These are phyloP conservation scores for Eurosta solidaginis DNA, from an alignment of 1,140 invertebrate genomes.

Conservation along the genomic window DNA sequence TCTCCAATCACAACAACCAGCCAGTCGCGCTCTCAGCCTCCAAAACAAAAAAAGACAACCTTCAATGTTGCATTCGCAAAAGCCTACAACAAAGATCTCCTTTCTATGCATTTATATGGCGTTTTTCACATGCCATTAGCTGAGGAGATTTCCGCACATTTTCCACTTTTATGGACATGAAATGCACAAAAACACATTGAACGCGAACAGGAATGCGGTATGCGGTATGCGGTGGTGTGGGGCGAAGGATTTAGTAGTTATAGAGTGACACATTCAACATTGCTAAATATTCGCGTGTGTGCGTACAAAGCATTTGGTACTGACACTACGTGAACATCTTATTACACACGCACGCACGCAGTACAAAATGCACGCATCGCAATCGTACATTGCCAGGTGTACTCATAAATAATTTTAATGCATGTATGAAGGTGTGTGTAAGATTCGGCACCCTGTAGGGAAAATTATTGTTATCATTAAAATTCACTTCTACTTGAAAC, in stretches of 20 bases:
- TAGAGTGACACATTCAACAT: background rate
- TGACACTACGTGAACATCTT: background rate
- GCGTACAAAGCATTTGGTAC: background rate
- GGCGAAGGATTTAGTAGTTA: background rate
- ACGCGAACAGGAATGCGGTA: background rate
- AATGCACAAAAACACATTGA: background rate
- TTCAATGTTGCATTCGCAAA: background rate
- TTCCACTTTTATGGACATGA: constrained; percentile 1
- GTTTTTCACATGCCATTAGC: constrained; percentile 20
- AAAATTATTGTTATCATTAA: too few relatives aligned
- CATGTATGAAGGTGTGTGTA: background rate
- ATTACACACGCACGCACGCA: background rate
- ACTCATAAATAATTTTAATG: constrained; percentile 9
- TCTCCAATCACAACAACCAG: background rate
- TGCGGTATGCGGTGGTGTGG: background rate
- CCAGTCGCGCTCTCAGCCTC: constrained; percentile 1
- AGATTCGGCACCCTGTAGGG: too few relatives aligned
- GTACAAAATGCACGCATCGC: too few relatives aligned
- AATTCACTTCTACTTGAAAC: too few relatives aligned
- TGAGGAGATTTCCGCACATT: constrained; percentile 5
- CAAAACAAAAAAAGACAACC: background rate
- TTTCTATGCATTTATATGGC: background rate
- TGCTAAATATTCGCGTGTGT: too few relatives aligned
- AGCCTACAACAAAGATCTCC: background rate
- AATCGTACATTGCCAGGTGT: too few relatives aligned